Evolutionary conservation across 2,797 vertebrate genomes (phyloP).

Genomic region (Betta splendens): DNA sequence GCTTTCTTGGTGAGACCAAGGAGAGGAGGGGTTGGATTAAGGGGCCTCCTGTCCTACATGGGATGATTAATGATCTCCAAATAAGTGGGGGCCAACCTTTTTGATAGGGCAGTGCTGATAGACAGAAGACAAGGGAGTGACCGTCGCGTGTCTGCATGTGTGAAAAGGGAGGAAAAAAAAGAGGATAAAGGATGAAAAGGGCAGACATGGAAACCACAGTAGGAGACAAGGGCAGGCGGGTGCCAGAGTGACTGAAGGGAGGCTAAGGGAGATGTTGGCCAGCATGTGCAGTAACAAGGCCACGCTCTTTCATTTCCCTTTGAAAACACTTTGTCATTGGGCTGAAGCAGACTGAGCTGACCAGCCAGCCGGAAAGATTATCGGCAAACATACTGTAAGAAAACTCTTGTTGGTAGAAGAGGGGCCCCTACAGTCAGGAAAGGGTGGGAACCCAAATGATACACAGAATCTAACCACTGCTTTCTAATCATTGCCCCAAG

Average conservation of each 20-base stretch:
- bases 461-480: slow-evolving; percentile 50
- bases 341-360: slow-evolving; percentile 37
- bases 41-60: slow-evolving; percentile 78
- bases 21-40: slow-evolving; percentile 72
- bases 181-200: slow-evolving; percentile 48
- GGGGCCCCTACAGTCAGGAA: slow-evolving; percentile 51
- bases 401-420: slow-evolving; percentile 30
- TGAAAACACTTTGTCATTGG: slow-evolving; percentile 49
- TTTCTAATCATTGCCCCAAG: slow-evolving; percentile 68
- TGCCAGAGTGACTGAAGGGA: slow-evolving; percentile 60
- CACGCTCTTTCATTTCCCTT: slow-evolving; percentile 63
- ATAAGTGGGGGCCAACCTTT: slow-evolving; percentile 70
- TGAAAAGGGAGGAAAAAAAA: slow-evolving; percentile 56
- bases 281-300: slow-evolving; percentile 55
- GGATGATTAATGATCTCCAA: slow-evolving; percentile 85
- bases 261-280: slow-evolving; percentile 60
- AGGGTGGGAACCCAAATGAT: slow-evolving; percentile 63
- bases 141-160: slow-evolving; percentile 59
- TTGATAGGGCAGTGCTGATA: slow-evolving; percentile 68
- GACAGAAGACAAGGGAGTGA: slow-evolving; percentile 72
- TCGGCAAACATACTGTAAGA: slow-evolving; percentile 30
- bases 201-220: slow-evolving; percentile 50
- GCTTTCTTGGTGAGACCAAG: slow-evolving; percentile 52
- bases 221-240: slow-evolving; percentile 49
- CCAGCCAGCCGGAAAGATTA: slow-evolving; percentile 48